Percentiles rank a stretch among this genome's conserved stretches.
Conservation (phyloP, 23 tunicate species). For the Clavelina lepadiformis region DNA sequence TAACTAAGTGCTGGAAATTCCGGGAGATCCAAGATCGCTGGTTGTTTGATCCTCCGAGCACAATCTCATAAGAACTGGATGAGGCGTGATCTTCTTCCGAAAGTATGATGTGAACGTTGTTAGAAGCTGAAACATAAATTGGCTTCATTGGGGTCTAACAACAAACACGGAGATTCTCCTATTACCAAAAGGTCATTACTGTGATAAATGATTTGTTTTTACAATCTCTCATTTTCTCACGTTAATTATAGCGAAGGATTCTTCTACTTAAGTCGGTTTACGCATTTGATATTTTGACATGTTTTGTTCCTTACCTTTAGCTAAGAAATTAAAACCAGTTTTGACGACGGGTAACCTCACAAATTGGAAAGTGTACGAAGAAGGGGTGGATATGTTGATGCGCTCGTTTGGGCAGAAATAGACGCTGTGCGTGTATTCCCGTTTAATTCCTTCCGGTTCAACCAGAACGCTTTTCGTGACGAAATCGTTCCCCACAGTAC, state of each 20-base stretch:
- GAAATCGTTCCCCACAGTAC: slow-evolving; percentile 30
- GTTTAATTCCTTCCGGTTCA: slow-evolving; percentile 80
- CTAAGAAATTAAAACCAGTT: slow-evolving; percentile 66
- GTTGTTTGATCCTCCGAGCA: slow-evolving; percentile 67
- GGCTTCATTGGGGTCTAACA: neutral
- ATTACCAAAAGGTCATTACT: too few relatives aligned
- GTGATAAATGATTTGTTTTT: too few relatives aligned
- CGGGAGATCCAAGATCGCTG: slow-evolving; percentile 62
- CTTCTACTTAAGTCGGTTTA: too few relatives aligned
- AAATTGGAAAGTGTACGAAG: slow-evolving; percentile 43
- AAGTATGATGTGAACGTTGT: slow-evolving; percentile 59
- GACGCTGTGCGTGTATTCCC: slow-evolving; percentile 82
- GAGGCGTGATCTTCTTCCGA: slow-evolving; percentile 30
- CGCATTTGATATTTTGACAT: too few relatives aligned
- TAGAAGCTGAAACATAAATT: slow-evolving; percentile 12
- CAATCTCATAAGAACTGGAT: slow-evolving; percentile 54
- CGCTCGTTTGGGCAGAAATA: slow-evolving; percentile 96
- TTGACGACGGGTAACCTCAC: slow-evolving; percentile 42
- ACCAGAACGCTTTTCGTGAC: slow-evolving; percentile 36
- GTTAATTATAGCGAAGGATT: too few relatives aligned
- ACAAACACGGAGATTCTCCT: too few relatives aligned
- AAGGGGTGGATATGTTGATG: slow-evolving; percentile 73
- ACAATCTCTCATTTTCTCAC: too few relatives aligned
- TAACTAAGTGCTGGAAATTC: slow-evolving; percentile 37
- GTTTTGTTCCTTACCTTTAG: slow-evolving; percentile 80